phyloP scores from a whole-genome alignment of 2,888 invertebrate genomes.

The Emmelina monodactyla region DNA sequence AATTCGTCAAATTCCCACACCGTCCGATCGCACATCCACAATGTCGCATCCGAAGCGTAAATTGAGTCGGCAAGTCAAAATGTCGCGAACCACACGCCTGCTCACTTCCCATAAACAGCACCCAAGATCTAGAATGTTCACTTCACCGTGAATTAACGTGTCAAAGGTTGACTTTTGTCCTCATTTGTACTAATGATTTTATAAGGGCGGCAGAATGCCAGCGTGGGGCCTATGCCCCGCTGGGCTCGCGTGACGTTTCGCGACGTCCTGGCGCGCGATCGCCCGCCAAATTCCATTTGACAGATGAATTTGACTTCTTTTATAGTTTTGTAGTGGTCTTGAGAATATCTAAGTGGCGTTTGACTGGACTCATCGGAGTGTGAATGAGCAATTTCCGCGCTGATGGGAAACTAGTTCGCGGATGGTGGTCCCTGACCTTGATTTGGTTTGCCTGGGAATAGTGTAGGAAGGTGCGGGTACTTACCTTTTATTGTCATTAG shows the following conservation, averaged over 20 bases:
- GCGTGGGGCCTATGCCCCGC: constrained; percentile 22
- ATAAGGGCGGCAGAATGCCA: constrained; percentile 18
- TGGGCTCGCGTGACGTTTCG: constrained; percentile 34
- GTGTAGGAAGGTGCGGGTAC: constrained; percentile 11
- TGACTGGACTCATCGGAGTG: constrained; percentile 35
- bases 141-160: constrained; percentile 41
- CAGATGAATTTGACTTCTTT: constrained; percentile 40
- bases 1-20: constrained; percentile 20
- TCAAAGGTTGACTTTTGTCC: constrained; percentile 20
- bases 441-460: constrained; percentile 28
- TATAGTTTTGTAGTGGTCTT: constrained; percentile 23
- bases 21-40: constrained; percentile 18
- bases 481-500: too few relatives aligned
- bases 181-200: constrained; percentile 20
- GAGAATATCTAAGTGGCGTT: constrained; percentile 33
- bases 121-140: constrained; percentile 46
- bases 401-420: constrained; percentile 38
- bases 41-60: constrained; percentile 25
- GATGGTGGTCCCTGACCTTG: too few relatives aligned
- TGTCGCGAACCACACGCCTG: constrained; percentile 33
- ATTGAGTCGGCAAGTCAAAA: constrained; percentile 22
- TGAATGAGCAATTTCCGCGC: constrained; percentile 53
- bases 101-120: constrained; percentile 48
- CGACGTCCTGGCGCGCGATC: constrained; percentile 40
- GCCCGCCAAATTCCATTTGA: constrained; percentile 40